phyloP scores from a whole-genome alignment of 2,888 invertebrate genomes.

The Parascotia fuliginaria region DNA sequence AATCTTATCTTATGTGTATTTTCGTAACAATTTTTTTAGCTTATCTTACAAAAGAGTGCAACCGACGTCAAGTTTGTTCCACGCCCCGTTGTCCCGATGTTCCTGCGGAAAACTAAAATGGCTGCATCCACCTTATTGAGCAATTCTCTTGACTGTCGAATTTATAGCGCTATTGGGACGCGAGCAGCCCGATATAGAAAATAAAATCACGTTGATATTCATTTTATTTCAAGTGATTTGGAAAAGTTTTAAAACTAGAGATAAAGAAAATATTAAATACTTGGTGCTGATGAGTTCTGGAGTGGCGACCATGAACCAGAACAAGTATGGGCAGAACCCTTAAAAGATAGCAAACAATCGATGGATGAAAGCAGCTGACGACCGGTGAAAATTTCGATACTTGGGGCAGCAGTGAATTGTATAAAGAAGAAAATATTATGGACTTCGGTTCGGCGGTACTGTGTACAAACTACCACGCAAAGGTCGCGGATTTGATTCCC shows the following conservation, averaged over 20 bases:
- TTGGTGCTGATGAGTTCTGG: too few species aligned
- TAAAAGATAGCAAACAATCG: too few species aligned
- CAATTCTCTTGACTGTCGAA: slow-evolving; percentile 32
- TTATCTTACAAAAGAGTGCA: slow-evolving; percentile 21
- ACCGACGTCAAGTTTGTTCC: slow-evolving; percentile 24
- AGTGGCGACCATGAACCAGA: too few species aligned
- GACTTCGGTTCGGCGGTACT: too few species aligned
- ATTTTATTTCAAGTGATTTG: slow-evolving; percentile 7
- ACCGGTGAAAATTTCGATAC: too few species aligned
- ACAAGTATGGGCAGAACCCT: too few species aligned
- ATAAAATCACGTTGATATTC: slow-evolving; percentile 27
- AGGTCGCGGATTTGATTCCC: too few species aligned
- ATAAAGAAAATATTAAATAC: not conserved
- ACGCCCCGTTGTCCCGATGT: slow-evolving; percentile 28
- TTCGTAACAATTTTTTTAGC: slow-evolving; percentile 9
- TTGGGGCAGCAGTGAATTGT: too few species aligned
- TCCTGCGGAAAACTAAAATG: slow-evolving; percentile 29
- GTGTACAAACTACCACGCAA: too few species aligned
- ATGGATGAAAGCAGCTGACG: too few species aligned
- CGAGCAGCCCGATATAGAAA: slow-evolving; percentile 20
- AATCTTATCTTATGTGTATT: too few species aligned
- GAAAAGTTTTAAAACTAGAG: not conserved
- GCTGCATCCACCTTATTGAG: slow-evolving; percentile 38
- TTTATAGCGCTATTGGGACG: slow-evolving; percentile 26
- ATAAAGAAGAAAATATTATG: too few species aligned